Evolutionary conservation across 2,888 invertebrate genomes (phyloP), one percentile per base, ranked within the genome.

Genomic region (Eumacrocentrus americanus): DNA sequence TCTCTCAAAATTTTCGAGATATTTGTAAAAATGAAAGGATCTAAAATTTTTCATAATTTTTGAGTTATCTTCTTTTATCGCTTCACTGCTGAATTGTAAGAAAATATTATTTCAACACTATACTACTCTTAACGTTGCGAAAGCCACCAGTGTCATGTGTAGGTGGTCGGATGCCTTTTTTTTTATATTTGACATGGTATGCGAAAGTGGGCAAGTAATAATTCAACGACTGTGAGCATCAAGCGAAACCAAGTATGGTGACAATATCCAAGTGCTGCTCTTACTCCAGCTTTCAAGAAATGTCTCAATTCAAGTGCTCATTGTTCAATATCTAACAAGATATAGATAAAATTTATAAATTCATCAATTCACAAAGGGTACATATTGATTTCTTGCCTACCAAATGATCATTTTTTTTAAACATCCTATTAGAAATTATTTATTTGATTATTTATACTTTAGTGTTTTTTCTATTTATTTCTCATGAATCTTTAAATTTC

Each of bases 281-380:
- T 50, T 37, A 38, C 40, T 38, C 38, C 25, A 25, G 22, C 22
- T 29, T 20, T 53, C 18, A 40, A 25, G 20, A 54, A 29, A 38
- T 20, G 20, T 22, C 14, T 42, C 42, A 51, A 50, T 67, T 68
- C 65, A 58, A 70, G 69, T 69, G 62, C 62, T 60, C 56, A 70
- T 71, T 71, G 68, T 71, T 59, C 63, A 63, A 65, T 60, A 12
- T 16, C 16, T 11, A 46, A 20, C 23, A 12, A 12, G 23, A 53
- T 37, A 7, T 23, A 35, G 16, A 42, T 4, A 56, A 50, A 25
- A 50, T 29, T 29, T 4, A 29, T 29, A 29, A 29, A 29, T 29
- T 29, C 4, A 6, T 9, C 29, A 29, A 6, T 6, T 9, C 29
- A 9, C 29, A 9, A 29, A 9, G 9, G 4, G 4, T 29, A 6